These are phyloP conservation scores for Paragorgia papillata DNA, from an alignment of 92 coral and sea anemone genomes.

Conservation along the genomic window DNA sequence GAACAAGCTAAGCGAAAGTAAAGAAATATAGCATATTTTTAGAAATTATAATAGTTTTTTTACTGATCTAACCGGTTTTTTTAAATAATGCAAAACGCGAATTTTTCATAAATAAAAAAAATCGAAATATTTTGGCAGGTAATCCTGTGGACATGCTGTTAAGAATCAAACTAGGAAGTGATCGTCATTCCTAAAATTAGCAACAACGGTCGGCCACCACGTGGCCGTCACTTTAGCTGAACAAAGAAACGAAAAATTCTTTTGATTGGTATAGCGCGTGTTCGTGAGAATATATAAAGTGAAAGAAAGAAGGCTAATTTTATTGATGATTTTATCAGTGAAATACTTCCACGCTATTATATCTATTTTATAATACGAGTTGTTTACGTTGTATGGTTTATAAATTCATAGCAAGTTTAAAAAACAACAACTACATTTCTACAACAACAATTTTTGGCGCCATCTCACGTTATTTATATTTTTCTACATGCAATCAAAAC, in stretches of 20 bases:
- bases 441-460: too few relatives aligned
- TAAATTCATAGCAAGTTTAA: too few relatives aligned
- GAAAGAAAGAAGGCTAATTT: conserved; percentile 9
- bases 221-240: conserved; percentile 31
- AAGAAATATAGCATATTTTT: not conserved
- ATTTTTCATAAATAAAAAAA: too few relatives aligned
- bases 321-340: not conserved
- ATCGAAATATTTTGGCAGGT: too few relatives aligned
- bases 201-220: conserved; percentile 19
- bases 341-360: too few relatives aligned
- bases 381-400: too few relatives aligned
- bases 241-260: conserved; percentile 29
- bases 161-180: not conserved
- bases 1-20: not conserved
- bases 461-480: too few relatives aligned
- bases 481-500: too few relatives aligned
- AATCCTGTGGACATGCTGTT: too few relatives aligned
- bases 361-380: too few relatives aligned
- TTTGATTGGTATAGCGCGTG: conserved; percentile 31
- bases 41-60: not conserved
- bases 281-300: conserved; percentile 26
- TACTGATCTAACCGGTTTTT: not conserved
- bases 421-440: too few relatives aligned
- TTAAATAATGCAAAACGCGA: too few relatives aligned
- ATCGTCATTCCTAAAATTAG: conserved; percentile 39